Base-by-base conservation (phyloP, 2,888 invertebrate species). In the Microctonus hyperodae region DNA sequence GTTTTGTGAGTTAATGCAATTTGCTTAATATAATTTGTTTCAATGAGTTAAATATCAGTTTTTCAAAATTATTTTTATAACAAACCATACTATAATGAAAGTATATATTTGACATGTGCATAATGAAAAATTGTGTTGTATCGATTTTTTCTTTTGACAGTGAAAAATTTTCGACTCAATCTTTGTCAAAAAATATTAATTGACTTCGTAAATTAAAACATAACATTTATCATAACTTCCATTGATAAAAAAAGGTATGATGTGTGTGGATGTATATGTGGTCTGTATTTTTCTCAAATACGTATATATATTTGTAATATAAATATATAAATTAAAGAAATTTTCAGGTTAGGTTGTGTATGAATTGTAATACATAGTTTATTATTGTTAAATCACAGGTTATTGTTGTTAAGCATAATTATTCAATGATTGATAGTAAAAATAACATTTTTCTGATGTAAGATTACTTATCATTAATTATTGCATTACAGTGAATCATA, bases 21-120 rank as follows among this genome's bases (percentile, higher is more conserved):
- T 20, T 28, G 33, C 51, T 33, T 35, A 33, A 22, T 16, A 61
- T 48, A 61, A 61, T 51, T 22, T 11, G 48, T 35, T 22, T 56
- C 67, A 72, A 70, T 71, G 65, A 31, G 55, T 50, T 73, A 73
- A 70, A 68, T 60, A 40, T 51, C 66, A 67, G 20, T 23, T 59
- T 35, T 50, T 22, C 25, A 66, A 66, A 22, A 53, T 66, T 31
- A 37, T 35, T 56, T 67, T 64, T 23, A 48, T 16, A 11, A 22
- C 13, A 16, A 44, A 44, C 16, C 44, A 44, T 16, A 16, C 16
- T 44, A 5, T 44, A 16, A 44, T 44, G 16, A 16, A 16, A 16
- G 44, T 1, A 50, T 16, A 20, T 48, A 37, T 64, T 69, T 69
- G 72, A 69, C 71, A 71, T 69, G 37, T 67, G 53, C 64, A 57